These are phyloP conservation scores for Pocillopora damicornis DNA, from an alignment of 64 coral and sea anemone species.

Conservation along the genomic window DNA sequence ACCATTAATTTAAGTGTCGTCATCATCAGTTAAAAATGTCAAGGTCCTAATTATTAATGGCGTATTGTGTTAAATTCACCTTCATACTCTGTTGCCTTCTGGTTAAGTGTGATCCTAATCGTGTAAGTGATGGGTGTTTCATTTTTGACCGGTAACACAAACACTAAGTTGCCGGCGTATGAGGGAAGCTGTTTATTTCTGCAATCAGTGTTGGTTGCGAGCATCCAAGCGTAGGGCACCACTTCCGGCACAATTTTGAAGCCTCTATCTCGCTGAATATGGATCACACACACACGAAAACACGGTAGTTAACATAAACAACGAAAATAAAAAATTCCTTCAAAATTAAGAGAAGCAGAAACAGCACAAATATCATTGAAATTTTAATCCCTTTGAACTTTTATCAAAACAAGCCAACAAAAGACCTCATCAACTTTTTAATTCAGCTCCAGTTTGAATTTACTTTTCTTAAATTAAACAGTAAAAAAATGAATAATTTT, in stretches of 20 bases:
- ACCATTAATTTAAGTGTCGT: too few relatives aligned
- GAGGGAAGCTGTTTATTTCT: constrained; percentile 14
- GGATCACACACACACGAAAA: not conserved
- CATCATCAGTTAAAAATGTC: too few relatives aligned
- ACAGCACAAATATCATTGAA: too few relatives aligned
- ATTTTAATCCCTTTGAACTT: too few relatives aligned
- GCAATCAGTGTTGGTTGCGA: not conserved
- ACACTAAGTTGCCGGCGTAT: constrained; percentile 5
- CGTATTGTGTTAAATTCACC: not conserved
- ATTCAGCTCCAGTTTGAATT: too few relatives aligned
- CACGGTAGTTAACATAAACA: not conserved
- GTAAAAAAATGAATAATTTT: too few relatives aligned
- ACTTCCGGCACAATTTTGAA: constrained; percentile 33
- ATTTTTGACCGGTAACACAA: constrained; percentile 18
- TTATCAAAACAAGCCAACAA: too few relatives aligned
- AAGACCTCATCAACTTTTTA: too few relatives aligned
- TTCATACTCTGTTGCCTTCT: not conserved
- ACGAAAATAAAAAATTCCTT: not conserved
- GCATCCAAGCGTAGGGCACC: constrained; percentile 13
- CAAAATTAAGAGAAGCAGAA: too few relatives aligned
- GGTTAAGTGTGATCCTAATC: constrained; percentile 10
- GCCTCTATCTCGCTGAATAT: constrained; percentile 5
- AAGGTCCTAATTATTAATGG: too few relatives aligned
- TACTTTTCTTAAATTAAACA: too few relatives aligned
- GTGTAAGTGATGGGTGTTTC: not conserved